Percentiles rank a stretch among this genome's conserved stretches.
phyloP scores from a whole-genome alignment of 1,140 invertebrate species.

The Lasioglossum baleicum region DNA sequence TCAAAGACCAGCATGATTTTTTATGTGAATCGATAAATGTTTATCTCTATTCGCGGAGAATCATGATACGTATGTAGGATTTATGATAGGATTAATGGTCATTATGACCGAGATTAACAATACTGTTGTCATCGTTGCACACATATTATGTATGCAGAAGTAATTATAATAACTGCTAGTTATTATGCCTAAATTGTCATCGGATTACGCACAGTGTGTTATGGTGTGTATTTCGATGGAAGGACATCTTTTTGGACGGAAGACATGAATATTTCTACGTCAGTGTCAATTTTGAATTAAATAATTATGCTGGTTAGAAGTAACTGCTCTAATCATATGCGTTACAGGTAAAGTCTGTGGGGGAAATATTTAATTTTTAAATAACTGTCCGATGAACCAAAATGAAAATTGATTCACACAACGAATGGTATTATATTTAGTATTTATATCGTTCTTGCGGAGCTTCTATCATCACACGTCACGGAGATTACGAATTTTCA shows the following conservation, averaged over 20 bases:
- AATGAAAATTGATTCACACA: constrained; percentile 21
- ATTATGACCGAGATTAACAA: too few relatives aligned
- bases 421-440: constrained; percentile 46
- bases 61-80: neutral
- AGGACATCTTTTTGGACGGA: neutral
- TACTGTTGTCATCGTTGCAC: too few relatives aligned
- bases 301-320: constrained; percentile 30
- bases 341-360: constrained; percentile 55
- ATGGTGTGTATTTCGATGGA: neutral
- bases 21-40: constrained; percentile 46
- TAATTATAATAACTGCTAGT: constrained; percentile 37
- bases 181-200: neutral
- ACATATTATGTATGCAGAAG: constrained; percentile 9
- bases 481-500: neutral
- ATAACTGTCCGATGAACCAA: constrained; percentile 12
- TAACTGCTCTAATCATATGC: constrained; percentile 30
- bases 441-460: constrained; percentile 21
- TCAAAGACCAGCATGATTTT: constrained; percentile 42
- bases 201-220: neutral
- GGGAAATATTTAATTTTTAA: constrained; percentile 43
- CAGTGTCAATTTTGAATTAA: constrained; percentile 18
- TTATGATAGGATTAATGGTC: too few relatives aligned
- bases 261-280: constrained; percentile 20
- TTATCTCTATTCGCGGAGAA: constrained; percentile 35
- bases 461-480: neutral